Conservation (phyloP, 1,140 invertebrate genomes). For the Lasioglossum albipes region DNA sequence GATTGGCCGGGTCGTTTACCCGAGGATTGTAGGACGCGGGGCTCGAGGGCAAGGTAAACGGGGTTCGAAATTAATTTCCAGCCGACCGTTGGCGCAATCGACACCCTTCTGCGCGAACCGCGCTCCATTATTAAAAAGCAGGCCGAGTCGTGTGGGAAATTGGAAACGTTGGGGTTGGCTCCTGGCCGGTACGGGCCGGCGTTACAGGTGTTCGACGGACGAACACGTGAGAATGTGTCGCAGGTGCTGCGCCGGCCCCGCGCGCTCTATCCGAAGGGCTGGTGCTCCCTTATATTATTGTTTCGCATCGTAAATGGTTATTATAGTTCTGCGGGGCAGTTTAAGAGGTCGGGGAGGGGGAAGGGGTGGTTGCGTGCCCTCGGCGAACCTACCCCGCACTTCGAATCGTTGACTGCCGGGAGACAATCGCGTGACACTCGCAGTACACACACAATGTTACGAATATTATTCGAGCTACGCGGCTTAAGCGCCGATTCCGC, state of each 20-base stretch:
- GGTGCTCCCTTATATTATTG: conserved; percentile 63
- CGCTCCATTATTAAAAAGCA: conserved; percentile 20
- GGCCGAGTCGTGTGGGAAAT: conserved; percentile 68
- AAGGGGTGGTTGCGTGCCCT: background rate
- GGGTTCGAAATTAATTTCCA: background rate
- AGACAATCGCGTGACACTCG: too few species aligned
- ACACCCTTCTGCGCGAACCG: conserved; percentile 26
- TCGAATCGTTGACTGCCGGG: too few species aligned
- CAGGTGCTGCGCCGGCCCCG: conserved; percentile 67
- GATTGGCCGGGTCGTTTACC: too few species aligned
- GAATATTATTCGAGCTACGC: too few species aligned
- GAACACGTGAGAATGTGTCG: conserved; percentile 76
- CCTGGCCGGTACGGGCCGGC: conserved; percentile 12
- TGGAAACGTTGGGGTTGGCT: conserved; percentile 51
- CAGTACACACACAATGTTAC: too few species aligned
- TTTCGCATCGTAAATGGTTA: conserved; percentile 69
- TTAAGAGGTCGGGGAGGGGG: conserved; percentile 18
- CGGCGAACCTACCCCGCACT: too few species aligned
- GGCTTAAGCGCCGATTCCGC: too few species aligned
- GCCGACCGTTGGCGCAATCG: conserved; percentile 23
- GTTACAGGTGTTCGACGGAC: conserved; percentile 74
- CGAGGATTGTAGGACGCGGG: too few species aligned
- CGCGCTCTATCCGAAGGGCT: background rate
- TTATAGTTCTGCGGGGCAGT: conserved; percentile 51
- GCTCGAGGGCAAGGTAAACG: background rate